A percentile compares a stretch with the other conserved stretches of the same genome.
Conservation (phyloP, 2,888 invertebrate genomes). For the Plagodis pulveraria region DNA sequence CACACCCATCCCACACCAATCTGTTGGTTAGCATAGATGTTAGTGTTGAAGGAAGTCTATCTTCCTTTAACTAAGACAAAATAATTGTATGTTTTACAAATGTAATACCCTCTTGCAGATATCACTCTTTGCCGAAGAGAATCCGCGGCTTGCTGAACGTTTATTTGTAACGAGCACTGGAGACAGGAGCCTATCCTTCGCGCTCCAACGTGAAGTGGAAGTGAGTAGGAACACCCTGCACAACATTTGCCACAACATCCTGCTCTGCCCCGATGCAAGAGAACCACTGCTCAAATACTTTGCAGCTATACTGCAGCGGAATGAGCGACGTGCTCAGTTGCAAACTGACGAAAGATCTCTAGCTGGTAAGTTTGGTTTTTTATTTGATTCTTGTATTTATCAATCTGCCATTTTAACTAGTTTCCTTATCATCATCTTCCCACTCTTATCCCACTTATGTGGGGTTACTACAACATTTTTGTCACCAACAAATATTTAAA, state of each 20-base stretch:
- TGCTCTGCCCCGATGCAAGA: constrained; percentile 92
- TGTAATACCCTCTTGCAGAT: constrained; percentile 51
- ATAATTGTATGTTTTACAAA: too few species aligned
- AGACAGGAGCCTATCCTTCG: constrained; percentile 88
- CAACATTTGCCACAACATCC: constrained; percentile 92
- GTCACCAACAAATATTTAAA: too few species aligned
- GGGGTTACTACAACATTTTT: too few species aligned
- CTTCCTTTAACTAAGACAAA: too few species aligned
- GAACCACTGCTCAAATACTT: constrained; percentile 92
- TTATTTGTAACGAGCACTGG: constrained; percentile 83
- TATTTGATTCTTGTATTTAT: too few species aligned
- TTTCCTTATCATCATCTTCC: too few species aligned
- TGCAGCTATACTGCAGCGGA: constrained; percentile 90
- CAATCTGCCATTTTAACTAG: too few species aligned
- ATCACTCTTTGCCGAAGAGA: constrained; percentile 97
- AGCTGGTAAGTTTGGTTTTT: constrained; percentile 77
- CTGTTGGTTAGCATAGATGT: too few species aligned
- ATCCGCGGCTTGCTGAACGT: constrained; percentile 93
- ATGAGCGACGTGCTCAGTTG: constrained; percentile 95
- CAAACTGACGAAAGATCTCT: constrained; percentile 94
- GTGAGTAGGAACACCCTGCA: constrained; percentile 91
- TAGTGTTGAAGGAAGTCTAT: too few species aligned
- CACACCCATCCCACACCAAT: too few species aligned
- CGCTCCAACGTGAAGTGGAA: constrained; percentile 92
- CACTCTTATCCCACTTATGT: too few species aligned